Conservation (phyloP, 2,888 invertebrate species). For the Mactromeris polynyma region DNA sequence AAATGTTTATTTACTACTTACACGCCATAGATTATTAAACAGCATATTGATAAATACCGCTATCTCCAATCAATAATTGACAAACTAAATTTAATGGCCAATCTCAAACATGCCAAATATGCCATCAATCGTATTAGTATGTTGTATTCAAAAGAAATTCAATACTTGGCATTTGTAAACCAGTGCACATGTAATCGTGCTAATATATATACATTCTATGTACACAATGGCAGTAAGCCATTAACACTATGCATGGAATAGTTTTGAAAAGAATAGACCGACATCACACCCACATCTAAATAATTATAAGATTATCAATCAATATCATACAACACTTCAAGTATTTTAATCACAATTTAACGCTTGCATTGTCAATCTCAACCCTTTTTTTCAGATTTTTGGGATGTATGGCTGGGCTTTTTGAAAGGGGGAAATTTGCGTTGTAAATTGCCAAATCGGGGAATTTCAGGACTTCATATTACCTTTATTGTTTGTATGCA, state of each 20-base stretch:
- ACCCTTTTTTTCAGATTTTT: no score
- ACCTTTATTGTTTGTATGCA: no score
- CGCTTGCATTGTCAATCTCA: no score
- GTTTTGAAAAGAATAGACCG: neutral
- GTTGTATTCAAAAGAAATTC: slow-evolving; percentile 16
- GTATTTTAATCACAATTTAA: no score
- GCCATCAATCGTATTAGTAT: neutral
- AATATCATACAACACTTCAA: neutral
- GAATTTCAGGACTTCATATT: no score
- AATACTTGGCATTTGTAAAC: slow-evolving; percentile 21
- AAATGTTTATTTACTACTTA: slow-evolving; percentile 20
- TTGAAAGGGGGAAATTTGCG: no score
- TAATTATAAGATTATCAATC: neutral
- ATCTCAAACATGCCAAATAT: neutral
- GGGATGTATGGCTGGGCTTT: no score
- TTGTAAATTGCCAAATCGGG: no score
- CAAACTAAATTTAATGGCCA: neutral
- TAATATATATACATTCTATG: slow-evolving; percentile 12
- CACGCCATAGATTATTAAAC: neutral
- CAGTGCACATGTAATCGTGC: slow-evolving; percentile 1
- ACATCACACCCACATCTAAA: neutral
- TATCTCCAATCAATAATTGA: slow-evolving; percentile 14
- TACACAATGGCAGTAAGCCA: neutral
- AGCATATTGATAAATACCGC: neutral
- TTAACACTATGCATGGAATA: neutral